Conservation (phyloP, 2,888 invertebrate genomes). For the Archaeoteleia sp. region DNA sequence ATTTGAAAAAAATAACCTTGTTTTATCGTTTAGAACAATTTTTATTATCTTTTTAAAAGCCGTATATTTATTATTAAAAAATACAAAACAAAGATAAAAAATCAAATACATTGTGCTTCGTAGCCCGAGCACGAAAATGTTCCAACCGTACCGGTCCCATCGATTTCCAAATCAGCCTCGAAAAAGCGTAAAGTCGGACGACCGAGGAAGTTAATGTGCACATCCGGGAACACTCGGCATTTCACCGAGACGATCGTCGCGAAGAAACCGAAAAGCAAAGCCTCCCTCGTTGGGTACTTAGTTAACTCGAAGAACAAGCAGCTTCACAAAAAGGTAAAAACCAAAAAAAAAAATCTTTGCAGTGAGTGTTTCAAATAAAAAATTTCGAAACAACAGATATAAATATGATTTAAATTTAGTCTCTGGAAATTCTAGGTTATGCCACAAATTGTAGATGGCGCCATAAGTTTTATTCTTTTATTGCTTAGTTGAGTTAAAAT, state of each 20-base stretch:
- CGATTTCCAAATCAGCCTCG: conserved; percentile 73
- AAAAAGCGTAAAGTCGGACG: conserved; percentile 89
- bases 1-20: too few species aligned
- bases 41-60: too few species aligned
- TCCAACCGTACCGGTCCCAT: conserved; percentile 62
- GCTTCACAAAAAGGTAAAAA: conserved; percentile 70
- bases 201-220: conserved; percentile 83
- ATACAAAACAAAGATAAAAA: too few species aligned
- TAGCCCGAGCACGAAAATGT: conserved; percentile 64
- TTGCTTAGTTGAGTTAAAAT: too few species aligned
- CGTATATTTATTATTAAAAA: too few species aligned
- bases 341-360: background rate
- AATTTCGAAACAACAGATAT: too few species aligned
- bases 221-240: conserved; percentile 77
- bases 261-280: conserved; percentile 85
- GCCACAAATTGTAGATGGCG: too few species aligned
- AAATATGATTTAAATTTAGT: too few species aligned
- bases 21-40: too few species aligned
- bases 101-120: too few species aligned
- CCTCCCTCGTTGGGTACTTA: conserved; percentile 81
- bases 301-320: conserved; percentile 81
- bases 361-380: background rate
- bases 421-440: too few species aligned
- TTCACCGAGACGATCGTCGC: conserved; percentile 88
- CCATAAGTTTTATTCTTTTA: too few species aligned